Conservation (phyloP, 2,888 invertebrate genomes). For the Acrobasis consociella region DNA sequence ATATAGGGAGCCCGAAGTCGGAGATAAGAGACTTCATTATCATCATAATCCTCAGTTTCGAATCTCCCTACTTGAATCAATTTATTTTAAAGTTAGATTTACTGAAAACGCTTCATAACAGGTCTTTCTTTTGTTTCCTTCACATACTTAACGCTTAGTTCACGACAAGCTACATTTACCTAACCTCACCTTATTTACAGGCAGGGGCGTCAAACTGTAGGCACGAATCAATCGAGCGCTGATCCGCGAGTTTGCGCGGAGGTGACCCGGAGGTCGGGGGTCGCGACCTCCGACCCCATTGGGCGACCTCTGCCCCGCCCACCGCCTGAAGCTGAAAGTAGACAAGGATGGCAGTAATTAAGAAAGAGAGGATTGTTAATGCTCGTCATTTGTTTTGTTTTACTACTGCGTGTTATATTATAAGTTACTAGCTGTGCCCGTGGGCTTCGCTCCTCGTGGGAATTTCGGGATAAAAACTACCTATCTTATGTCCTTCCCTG, state of each 20-base stretch:
- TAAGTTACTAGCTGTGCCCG: no score
- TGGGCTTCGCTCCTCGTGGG: no score
- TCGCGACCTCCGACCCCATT: slow-evolving; percentile 79
- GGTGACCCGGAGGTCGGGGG: slow-evolving; percentile 55
- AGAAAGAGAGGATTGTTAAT: slow-evolving; percentile 33
- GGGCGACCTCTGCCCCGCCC: slow-evolving; percentile 78
- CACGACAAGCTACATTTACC: not conserved
- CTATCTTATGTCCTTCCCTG: no score
- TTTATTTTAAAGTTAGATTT: no score
- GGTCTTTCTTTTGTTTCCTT: not conserved
- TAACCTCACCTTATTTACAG: slow-evolving; percentile 15
- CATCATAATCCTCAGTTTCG: no score
- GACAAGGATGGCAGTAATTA: slow-evolving; percentile 41
- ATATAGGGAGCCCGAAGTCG: no score
- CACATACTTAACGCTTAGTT: not conserved
- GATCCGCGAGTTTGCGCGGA: slow-evolving; percentile 48
- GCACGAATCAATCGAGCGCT: slow-evolving; percentile 54
- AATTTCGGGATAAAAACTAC: no score
- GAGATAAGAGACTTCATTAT: no score
- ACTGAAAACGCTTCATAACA: no score
- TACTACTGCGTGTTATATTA: not conserved
- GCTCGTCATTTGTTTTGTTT: slow-evolving; percentile 30
- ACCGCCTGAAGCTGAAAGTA: slow-evolving; percentile 58
- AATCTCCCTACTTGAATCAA: no score
- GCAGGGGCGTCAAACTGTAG: slow-evolving; percentile 54